These are phyloP conservation scores for Vimba vimba DNA, from an alignment of 2,113 vertebrate species.

Conservation along the genomic window DNA sequence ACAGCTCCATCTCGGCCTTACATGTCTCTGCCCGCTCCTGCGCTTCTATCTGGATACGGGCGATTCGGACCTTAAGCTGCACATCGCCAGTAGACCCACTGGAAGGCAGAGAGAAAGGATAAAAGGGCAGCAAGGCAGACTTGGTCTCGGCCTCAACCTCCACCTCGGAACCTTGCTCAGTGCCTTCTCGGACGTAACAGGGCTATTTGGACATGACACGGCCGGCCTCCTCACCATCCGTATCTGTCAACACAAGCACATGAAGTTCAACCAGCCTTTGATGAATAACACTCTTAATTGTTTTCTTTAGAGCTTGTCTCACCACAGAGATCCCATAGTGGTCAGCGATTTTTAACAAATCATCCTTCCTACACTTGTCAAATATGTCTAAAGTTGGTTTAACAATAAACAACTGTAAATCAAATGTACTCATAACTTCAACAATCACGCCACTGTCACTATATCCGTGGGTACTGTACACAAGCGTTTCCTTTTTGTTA, in stretches of 20 bases:
- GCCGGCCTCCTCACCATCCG: background rate
- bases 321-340: too few relatives aligned
- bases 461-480: too few relatives aligned
- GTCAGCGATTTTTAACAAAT: too few relatives aligned
- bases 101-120: background rate
- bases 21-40: too few relatives aligned
- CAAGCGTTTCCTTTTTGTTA: too few relatives aligned
- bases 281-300: background rate
- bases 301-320: background rate
- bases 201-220: background rate
- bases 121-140: background rate
- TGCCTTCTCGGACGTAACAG: background rate
- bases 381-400: too few relatives aligned
- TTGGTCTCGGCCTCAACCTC: background rate
- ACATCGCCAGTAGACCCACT: background rate
- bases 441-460: too few relatives aligned
- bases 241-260: background rate
- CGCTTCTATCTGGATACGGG: background rate
- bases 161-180: background rate
- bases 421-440: too few relatives aligned
- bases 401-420: too few relatives aligned
- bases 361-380: too few relatives aligned
- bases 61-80: background rate
- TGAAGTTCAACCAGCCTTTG: background rate
- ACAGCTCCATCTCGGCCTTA: too few relatives aligned